Evolutionary conservation across 2,113 vertebrate genomes (phyloP).

Genomic region (Microtus montanus): DNA sequence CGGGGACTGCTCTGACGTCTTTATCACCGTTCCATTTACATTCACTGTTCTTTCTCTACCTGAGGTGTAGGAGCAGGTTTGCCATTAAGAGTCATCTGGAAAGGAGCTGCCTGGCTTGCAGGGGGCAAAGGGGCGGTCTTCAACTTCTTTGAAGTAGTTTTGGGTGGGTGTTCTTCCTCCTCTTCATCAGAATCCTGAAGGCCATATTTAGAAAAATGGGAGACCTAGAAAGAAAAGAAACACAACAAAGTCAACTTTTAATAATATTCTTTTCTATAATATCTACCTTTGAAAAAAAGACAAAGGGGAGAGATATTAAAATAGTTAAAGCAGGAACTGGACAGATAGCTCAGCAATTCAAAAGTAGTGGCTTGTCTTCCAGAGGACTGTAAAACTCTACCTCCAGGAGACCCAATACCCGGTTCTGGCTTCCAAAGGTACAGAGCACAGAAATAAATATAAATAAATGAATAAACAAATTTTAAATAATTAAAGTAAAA

Average conservation of each 20-base stretch:
- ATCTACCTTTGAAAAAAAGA: not conserved
- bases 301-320: not conserved
- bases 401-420: not conserved
- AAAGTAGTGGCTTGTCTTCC: not conserved
- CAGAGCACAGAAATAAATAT: not conserved
- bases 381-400: not conserved
- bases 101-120: constrained; percentile 82
- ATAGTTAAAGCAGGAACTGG: not conserved
- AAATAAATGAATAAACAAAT: not conserved
- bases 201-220: constrained; percentile 98
- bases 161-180: constrained; percentile 88
- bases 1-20: constrained; percentile 72
- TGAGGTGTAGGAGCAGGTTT: constrained; percentile 87
- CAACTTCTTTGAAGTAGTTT: constrained; percentile 92
- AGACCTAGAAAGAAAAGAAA: constrained; percentile 86
- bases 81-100: constrained; percentile 87
- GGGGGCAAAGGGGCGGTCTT: constrained; percentile 88
- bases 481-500: not conserved
- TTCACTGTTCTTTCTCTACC: constrained; percentile 87
- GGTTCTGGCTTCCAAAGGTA: not conserved
- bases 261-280: not conserved
- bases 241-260: constrained; percentile 33
- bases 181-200: constrained; percentile 97
- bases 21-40: constrained; percentile 66
- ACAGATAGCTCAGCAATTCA: not conserved